phyloP scores from a whole-genome alignment of 2,888 invertebrate species.

The Nephrotoma flavescens region DNA sequence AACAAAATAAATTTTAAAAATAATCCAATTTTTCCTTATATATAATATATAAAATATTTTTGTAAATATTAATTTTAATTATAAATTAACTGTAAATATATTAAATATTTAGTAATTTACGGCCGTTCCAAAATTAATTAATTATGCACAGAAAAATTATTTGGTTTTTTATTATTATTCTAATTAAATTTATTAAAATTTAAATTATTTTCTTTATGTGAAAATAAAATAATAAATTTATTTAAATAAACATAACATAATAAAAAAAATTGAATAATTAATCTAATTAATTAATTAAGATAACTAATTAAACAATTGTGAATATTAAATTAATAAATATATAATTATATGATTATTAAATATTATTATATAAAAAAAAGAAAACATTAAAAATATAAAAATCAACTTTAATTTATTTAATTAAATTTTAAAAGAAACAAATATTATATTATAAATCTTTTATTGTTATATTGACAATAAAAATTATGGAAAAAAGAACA shows the following conservation, averaged over 20 bases:
- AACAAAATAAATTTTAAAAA: neutral
- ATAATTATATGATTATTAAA: neutral
- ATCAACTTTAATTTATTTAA: neutral
- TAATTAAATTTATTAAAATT: neutral
- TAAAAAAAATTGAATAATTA: neutral
- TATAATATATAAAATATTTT: neutral
- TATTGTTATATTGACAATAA: neutral
- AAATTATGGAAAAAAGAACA: neutral
- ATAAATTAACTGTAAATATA: neutral
- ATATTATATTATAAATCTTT: neutral
- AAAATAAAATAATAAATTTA: neutral
- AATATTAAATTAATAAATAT: neutral
- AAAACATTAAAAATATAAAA: neutral
- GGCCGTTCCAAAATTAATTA: conserved; percentile 5
- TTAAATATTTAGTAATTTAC: neutral
- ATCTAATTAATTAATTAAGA: neutral
- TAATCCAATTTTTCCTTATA: neutral
- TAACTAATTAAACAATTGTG: neutral
- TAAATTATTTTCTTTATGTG: neutral
- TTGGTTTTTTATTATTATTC: neutral
- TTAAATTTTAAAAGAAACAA: neutral
- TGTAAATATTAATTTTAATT: neutral
- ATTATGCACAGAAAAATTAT: neutral
- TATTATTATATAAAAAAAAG: neutral
- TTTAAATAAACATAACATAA: neutral